Base-by-base conservation (phyloP, 2,797 vertebrate species). In the Loriculus beryllinus region DNA sequence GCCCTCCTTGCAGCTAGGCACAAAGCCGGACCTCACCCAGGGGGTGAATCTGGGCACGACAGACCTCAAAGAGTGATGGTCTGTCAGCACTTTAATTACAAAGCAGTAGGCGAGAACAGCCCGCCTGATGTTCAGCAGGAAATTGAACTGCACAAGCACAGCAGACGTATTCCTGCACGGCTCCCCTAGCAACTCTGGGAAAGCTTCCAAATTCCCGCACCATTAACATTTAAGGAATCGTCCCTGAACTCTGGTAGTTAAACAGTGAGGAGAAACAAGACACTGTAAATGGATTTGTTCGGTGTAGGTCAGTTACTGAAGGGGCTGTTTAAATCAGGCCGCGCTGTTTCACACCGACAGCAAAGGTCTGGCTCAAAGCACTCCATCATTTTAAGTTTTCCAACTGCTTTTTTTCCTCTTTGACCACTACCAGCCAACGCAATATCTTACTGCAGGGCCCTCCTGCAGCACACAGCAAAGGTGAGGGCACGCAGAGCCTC, bases 221-320 rank as follows among this genome's bases (percentile, higher is more conserved):
- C 93, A 88, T 97, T 94, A 96, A 96, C 93, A 96, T 96, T 96
- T 96, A 95, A 96, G 95, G 95, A 95, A 93, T 94, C n/a, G 1
- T 96, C 93, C 93, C 92, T 94, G 91, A 92, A 90, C 89, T 48
- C 91, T 76, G 63, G 79, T 78, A 70, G 91, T 92, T 94, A 90
- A 95, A 84, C 89, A 95, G 94, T 9, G 51, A 97, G 93, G 89
- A 90, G 95, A 97, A 97, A 94, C 89, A 86, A 91, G 94, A 84
- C 70, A 15, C 91, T 95, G 90, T 82, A 94, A 93, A 95, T 93
- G 95, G 93, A 92, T 96, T 92, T 95, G 93, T 79, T 96, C 37
- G 0, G 89, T 65, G 89, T 42, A 93, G 95, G 93, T 90, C 95
- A 92, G 57, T 59, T 22, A 39, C 79, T 29, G 82, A 59, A 89